Base-by-base conservation (phyloP, 2,113 vertebrate genomes). In the Eulemur rufifrons region DNA sequence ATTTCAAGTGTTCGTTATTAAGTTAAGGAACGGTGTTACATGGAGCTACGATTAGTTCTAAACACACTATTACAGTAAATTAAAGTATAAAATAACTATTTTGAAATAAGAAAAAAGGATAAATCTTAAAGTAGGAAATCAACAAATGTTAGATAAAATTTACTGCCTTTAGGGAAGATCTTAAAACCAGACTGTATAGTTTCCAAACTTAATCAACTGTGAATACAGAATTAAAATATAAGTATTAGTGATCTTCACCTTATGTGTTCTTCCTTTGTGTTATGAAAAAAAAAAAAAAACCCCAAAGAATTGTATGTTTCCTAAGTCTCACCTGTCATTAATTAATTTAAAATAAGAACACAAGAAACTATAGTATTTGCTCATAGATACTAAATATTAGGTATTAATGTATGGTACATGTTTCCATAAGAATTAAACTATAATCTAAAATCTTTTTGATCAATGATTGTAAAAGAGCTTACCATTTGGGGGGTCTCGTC, bases 401-500 rank as follows among this genome's bases (percentile, higher is more conserved):
- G 5, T 76, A 94, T 87, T 95, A 95, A 90, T 76, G 17, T 63
- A 93, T 39, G 32, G 23, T 45, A 95, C 4, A 71, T 15, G 29
- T 89, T 86, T 95, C 34, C 63, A 91, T 1, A 95, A 95, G 17
- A 61, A 96, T 93, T 74, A 95, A 95, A 86, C 27, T 42, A 8
- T 56, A 92, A 88, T 29, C 32, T 78, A 94, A 95, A 92, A 81
- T 90, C 11, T 45, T 92, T 83, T 84, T 81, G 34, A 71, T 91
- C 8, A 86, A 80, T 94, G 95, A 91, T 78, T 82, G 94, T 77
- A 6, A 81, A 96, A 96, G n/a, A 59, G 12, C 98, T 98, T 98
- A 98, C 98, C 98, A 95, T 98, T 98, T 91, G 96, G 97, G 34
- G 97, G 96, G 18, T 98, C 97, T 94, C 97, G 96, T 94, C 97